Conservation (phyloP, 2,888 invertebrate genomes). For the Chrysomela aeneicollis region DNA sequence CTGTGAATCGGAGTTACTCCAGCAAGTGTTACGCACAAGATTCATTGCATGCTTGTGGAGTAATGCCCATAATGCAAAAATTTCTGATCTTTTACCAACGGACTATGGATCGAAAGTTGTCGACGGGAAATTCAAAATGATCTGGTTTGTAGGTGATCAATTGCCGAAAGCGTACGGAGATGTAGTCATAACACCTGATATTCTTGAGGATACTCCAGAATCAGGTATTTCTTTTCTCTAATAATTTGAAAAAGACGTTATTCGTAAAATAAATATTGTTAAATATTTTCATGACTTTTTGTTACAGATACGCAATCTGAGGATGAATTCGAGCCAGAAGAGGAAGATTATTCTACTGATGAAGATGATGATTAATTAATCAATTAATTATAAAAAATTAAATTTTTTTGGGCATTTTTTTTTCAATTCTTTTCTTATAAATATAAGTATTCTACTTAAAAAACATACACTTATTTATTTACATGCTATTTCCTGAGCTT, state of each 20-base stretch:
- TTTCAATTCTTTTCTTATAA: not conserved
- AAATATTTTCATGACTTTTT: not conserved
- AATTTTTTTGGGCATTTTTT: not conserved
- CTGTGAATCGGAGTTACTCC: conserved; percentile 25
- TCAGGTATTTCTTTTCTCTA: not conserved
- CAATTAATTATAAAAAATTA: too few species aligned
- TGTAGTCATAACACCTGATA: conserved; percentile 15
- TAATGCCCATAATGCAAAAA: conserved; percentile 19
- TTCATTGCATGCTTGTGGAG: conserved; percentile 17
- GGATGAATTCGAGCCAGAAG: conserved; percentile 15
- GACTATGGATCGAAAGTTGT: conserved; percentile 18
- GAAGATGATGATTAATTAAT: not conserved
- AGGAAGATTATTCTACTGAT: conserved; percentile 15
- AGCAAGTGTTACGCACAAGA: conserved; percentile 18
- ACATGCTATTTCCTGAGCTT: too few species aligned
- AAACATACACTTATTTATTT: too few species aligned
- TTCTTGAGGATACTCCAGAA: conserved; percentile 13
- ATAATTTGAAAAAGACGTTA: too few species aligned
- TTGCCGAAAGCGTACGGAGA: not conserved
- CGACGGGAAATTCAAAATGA: conserved; percentile 13
- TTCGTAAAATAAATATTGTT: too few species aligned
- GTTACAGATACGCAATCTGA: conserved; percentile 18
- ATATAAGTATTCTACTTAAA: too few species aligned
- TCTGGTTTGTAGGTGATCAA: conserved; percentile 15
- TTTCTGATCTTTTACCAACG: conserved; percentile 15